Percentiles rank a stretch among this genome's conserved stretches.
Conservation (phyloP, 1,140 invertebrate species). For the Drosophila watanabei region DNA sequence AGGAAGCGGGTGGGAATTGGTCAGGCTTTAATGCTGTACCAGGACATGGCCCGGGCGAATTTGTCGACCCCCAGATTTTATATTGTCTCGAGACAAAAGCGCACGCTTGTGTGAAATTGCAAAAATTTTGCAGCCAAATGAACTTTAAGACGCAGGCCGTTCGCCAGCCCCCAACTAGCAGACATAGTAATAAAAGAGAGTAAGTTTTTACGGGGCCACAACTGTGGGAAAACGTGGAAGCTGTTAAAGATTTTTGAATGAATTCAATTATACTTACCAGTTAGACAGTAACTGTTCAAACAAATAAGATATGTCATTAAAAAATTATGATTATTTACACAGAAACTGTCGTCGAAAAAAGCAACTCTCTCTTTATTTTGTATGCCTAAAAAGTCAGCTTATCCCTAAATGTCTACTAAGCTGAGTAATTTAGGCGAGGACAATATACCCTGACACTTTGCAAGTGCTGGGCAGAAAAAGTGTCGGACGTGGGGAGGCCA, state of each 20-base stretch:
- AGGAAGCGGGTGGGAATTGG: constrained; percentile 51
- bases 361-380: no score
- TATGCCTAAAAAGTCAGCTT: not conserved
- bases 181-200: not conserved
- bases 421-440: not conserved
- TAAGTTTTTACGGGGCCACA: not conserved
- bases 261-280: not conserved
- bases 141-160: constrained; percentile 35
- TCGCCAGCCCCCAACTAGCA: not conserved
- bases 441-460: constrained; percentile 3
- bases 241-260: not conserved
- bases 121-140: constrained; percentile 53
- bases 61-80: constrained; percentile 50
- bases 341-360: not conserved
- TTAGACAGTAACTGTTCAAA: not conserved
- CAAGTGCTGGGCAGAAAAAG: constrained; percentile 20
- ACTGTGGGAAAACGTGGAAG: not conserved
- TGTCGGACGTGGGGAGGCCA: constrained; percentile 7
- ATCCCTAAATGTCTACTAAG: not conserved
- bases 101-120: constrained; percentile 51
- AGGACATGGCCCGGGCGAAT: constrained; percentile 33
- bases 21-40: constrained; percentile 55
- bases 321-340: not conserved
- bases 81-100: constrained; percentile 34
- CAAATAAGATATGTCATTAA: no score